These are phyloP conservation scores for Rhyacophila brunnea DNA, from an alignment of 1,140 invertebrate species.

Conservation along the genomic window DNA sequence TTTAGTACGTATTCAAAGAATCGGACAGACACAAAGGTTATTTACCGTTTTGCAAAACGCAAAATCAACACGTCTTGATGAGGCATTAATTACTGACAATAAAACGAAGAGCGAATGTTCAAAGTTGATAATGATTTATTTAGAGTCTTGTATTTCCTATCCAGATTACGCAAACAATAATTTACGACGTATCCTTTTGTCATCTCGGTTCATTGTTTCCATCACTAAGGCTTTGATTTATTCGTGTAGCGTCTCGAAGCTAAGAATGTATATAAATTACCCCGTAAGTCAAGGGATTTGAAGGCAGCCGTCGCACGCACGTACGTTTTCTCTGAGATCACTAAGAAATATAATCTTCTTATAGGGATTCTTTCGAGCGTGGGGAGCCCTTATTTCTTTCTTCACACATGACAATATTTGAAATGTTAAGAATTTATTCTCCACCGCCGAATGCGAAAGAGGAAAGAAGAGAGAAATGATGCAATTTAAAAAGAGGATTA, in stretches of 20 bases:
- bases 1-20: background rate
- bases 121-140: conserved; percentile 9
- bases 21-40: no score
- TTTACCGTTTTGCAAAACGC: background rate
- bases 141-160: conserved; percentile 7
- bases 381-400: conserved; percentile 1
- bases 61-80: conserved; percentile 8
- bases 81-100: conserved; percentile 2
- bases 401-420: conserved; percentile 1
- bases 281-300: conserved; percentile 8
- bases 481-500: no score
- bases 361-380: conserved; percentile 2
- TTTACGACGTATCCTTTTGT: background rate
- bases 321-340: conserved; percentile 9
- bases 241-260: conserved; percentile 5
- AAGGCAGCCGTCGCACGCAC: background rate
- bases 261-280: conserved; percentile 26
- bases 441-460: background rate
- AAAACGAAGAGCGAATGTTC: background rate
- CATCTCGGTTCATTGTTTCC: conserved; percentile 24
- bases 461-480: background rate
- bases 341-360: conserved; percentile 20
- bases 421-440: background rate
- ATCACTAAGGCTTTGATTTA: conserved; percentile 21
- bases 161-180: conserved; percentile 8